Base-by-base conservation (phyloP, 2,888 invertebrate species). In the Augochlorella aurata region DNA sequence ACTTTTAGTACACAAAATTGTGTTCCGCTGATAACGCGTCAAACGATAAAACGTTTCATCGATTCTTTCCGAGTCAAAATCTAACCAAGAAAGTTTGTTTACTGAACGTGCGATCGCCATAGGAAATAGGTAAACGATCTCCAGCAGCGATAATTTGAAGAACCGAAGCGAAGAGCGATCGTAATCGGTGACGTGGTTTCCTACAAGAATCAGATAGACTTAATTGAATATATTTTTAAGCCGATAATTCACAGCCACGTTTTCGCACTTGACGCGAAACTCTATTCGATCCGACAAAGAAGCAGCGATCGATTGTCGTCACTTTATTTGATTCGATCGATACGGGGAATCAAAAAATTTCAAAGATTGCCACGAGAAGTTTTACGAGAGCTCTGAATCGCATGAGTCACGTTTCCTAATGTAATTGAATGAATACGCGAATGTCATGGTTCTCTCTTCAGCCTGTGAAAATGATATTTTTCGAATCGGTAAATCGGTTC, bases 341-440 rank as follows among this genome's bases (percentile, higher is more conserved):
- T 24, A 24, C 21, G 54, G 14, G 21, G 50, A 52, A 54, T 54
- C n/a, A 1, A 21, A 1, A 21, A 24, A 24, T 58, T 58, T 38
- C n/a, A 80, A 80, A 24, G 45, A 50, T 29, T 12, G 47, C 44
- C 47, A 18, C 2, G 1, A 0, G 9, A 14, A 44, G n/a, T 69
- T 68, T 45, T 12, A 49, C 10, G 21, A 61, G 50, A 61, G 50
- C 8, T 9, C n/a, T 44, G 73, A 69, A 69, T 74, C 63, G 58
- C 69, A 69, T 69, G 79, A 81, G 69, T 69, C 16, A 24, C 44
- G 52, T 24, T 61, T 21, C 16, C 61, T 44, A 10, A 9, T n/a
- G 4, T 38, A 79, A 70, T 50, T 44, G n/a, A 49, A 49, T 49
- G 5, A 2, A 49, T 14, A 14, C 16, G 5, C 49, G 49, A 16